phyloP scores from a whole-genome alignment of 2,888 invertebrate genomes.

The Heteromurus nitidus region DNA sequence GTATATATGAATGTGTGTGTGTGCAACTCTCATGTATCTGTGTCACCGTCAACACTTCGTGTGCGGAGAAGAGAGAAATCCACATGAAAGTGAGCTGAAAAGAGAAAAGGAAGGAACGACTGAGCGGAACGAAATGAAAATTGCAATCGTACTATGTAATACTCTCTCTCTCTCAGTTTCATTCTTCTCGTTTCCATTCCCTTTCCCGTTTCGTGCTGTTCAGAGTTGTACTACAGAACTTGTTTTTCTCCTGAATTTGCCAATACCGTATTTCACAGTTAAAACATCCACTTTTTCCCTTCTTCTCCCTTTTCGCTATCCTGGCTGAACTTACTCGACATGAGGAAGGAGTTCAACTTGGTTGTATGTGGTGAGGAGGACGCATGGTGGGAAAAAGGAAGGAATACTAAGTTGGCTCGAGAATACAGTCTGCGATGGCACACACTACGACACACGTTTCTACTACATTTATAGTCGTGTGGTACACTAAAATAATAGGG shows the following conservation, averaged over 20 bases:
- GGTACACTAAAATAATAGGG: too few relatives aligned
- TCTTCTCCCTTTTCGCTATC: slow-evolving; percentile 1
- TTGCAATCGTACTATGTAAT: slow-evolving; percentile 2
- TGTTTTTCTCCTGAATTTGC: slow-evolving; percentile 44
- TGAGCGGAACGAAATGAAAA: background rate
- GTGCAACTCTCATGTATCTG: too few relatives aligned
- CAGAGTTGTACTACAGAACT: background rate
- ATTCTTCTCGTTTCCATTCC: background rate
- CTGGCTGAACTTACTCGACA: slow-evolving; percentile 26
- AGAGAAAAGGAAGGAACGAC: background rate
- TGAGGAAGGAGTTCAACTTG: too few relatives aligned
- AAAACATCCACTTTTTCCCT: slow-evolving; percentile 6
- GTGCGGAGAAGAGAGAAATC: too few relatives aligned
- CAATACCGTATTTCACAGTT: slow-evolving; percentile 22
- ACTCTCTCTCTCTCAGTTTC: background rate
- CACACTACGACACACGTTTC: too few relatives aligned
- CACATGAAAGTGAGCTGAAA: too few relatives aligned
- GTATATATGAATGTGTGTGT: too few relatives aligned
- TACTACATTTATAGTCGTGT: too few relatives aligned
- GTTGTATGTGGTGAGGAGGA: background rate
- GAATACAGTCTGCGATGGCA: too few relatives aligned
- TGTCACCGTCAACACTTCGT: too few relatives aligned
- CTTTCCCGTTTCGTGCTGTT: slow-evolving; percentile 5
- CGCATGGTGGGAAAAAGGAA: too few relatives aligned
- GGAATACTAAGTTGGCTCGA: slow-evolving; percentile 30